Conservation (phyloP, 2,888 invertebrate genomes). For the Calameuta filiformis region DNA sequence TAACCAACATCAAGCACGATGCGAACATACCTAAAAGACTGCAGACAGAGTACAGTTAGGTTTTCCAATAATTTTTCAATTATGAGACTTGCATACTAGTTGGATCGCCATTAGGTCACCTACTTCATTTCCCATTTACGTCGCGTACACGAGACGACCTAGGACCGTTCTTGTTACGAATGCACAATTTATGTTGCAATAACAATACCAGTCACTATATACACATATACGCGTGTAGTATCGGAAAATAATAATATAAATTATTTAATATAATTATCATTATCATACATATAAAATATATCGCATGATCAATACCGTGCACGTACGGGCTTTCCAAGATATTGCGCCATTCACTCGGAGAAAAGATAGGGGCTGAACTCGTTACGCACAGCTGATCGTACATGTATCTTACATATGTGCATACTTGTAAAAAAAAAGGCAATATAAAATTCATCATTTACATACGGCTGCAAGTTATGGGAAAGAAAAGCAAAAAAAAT, state of each 20-base stretch:
- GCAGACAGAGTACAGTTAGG: conserved; percentile 21
- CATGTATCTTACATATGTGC: conserved; percentile 9
- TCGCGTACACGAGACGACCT: conserved; percentile 51
- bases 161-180: conserved; percentile 12
- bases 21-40: background rate
- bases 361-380: conserved; percentile 4
- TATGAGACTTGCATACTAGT: conserved; percentile 12
- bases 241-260: no score
- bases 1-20: background rate
- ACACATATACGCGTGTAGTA: background rate
- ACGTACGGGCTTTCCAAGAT: background rate
- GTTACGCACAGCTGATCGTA: conserved; percentile 24
- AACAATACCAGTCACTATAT: background rate
- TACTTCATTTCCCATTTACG: conserved; percentile 53
- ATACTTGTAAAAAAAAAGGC: background rate
- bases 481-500: no score
- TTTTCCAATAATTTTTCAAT: conserved; percentile 27
- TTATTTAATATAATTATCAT: background rate
- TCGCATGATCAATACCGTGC: background rate
- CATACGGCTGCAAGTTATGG: background rate
- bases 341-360: conserved; percentile 4
- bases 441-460: background rate
- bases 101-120: conserved; percentile 36
- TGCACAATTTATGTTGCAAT: background rate
- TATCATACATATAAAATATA: background rate